Evolutionary conservation across 30 jellyfish, hydroid and myxozoan genomes (phyloP).

Genomic region (Pseudorhiza aurosa): DNA sequence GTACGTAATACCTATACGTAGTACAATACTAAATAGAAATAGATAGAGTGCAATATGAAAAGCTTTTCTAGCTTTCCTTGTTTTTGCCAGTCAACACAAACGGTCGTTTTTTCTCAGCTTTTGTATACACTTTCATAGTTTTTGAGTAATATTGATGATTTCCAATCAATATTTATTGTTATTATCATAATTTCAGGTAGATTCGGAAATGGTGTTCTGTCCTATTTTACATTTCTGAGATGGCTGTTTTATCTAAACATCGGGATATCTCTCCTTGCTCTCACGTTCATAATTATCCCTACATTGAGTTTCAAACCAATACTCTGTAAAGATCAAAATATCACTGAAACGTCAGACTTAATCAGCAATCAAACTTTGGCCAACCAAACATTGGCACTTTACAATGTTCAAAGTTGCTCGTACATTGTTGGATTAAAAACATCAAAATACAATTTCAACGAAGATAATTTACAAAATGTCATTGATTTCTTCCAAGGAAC

Average conservation of each 20-base stretch:
- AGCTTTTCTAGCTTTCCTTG: no score
- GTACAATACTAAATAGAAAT: no score
- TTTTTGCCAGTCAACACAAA: no score
- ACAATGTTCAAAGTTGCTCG: slow-evolving; percentile 10
- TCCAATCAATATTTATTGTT: no score
- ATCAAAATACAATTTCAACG: not conserved
- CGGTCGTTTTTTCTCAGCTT: no score
- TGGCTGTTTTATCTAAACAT: slow-evolving; percentile 59
- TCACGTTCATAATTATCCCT: slow-evolving; percentile 47
- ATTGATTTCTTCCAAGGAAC: slow-evolving; percentile 81
- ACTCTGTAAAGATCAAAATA: slow-evolving; percentile 33
- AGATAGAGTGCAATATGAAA: no score
- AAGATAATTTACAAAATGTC: slow-evolving; percentile 22
- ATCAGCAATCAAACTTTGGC: slow-evolving; percentile 10
- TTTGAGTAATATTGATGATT: no score
- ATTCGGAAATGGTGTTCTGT: slow-evolving; percentile 73
- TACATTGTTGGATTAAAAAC: not conserved
- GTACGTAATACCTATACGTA: no score
- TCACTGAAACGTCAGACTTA: slow-evolving; percentile 7
- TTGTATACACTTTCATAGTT: no score
- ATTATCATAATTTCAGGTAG: slow-evolving; percentile 33
- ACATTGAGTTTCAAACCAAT: slow-evolving; percentile 25
- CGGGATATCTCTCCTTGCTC: slow-evolving; percentile 29
- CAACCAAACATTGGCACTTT: slow-evolving; percentile 15
- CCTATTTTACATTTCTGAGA: slow-evolving; percentile 67